A percentile compares a stretch with the other conserved stretches of the same genome.
Conservation (phyloP, 2,797 vertebrate species). For the Ptychobarbus kaznakovi region DNA sequence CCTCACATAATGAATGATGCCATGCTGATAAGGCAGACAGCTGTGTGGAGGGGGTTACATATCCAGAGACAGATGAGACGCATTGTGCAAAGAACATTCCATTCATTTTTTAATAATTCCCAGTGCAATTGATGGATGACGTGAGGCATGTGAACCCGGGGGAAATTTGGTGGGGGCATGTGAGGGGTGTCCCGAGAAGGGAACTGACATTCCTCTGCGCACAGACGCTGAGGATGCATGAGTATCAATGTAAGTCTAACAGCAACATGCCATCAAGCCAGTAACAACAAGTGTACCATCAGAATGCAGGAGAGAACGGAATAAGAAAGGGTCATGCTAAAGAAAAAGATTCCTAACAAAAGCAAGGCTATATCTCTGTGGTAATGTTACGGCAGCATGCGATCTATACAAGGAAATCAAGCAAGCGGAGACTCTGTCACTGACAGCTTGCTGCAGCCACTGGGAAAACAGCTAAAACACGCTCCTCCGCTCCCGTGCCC, state of each 20-base stretch:
- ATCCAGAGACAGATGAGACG: conserved; percentile 35
- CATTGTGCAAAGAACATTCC: conserved; percentile 48
- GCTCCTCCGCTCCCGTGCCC: not conserved
- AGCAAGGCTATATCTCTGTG: not conserved
- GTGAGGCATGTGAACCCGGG: not conserved
- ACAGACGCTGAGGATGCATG: not conserved
- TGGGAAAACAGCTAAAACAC: conserved; percentile 24
- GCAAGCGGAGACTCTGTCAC: conserved; percentile 20
- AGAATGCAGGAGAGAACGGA: conserved; percentile 1
- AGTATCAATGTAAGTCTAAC: not conserved
- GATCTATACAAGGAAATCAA: not conserved
- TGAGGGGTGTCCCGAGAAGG: conserved; percentile 65
- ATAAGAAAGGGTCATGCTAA: conserved; percentile 16
- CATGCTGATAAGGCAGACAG: conserved; percentile 17
- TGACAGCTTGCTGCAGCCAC: conserved; percentile 33
- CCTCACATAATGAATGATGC: conserved; percentile 49
- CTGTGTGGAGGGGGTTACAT: conserved; percentile 14
- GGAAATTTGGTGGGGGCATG: not conserved
- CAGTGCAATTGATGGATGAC: conserved; percentile 18
- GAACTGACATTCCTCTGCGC: conserved; percentile 66
- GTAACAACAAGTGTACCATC: not conserved
- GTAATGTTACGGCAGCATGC: not conserved
- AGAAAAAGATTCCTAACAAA: conserved; percentile 4
- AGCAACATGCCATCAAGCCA: not conserved
- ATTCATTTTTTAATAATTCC: conserved; percentile 44